Base-by-base conservation (phyloP, 2,797 vertebrate species). In the Potorous gilbertii region DNA sequence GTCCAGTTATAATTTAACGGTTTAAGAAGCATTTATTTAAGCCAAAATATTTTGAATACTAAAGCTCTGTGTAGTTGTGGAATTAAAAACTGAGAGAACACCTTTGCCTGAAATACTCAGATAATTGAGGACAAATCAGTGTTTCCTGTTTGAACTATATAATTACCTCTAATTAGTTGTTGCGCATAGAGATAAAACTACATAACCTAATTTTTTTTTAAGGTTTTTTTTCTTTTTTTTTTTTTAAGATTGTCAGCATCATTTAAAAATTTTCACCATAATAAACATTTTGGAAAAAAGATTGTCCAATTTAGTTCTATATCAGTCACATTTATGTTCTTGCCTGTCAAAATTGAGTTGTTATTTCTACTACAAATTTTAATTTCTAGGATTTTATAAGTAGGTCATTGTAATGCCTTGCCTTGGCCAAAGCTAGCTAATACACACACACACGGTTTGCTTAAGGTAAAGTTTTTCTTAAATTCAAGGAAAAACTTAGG, bases 91-190 rank as follows among this genome's bases (percentile, higher is more conserved):
- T n/a, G 21, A 90, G n/a, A 93, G n/a, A 90, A 91, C 56, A 93
- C 27, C 40, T 91, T 92, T 94, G n/a, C n/a, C 87, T 90, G 89
- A 96, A 95, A 94, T 66, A 95, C 52, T 96, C 18, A 92, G 95
- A 46, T 52, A 21, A 55, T 90, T 96, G 66, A 91, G 91, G 95
- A 87, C n/a, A 94, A 95, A 95, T 52, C 24, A 29, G 28, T 4
- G 46, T 27, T 62, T 94, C 34, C 55, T 55, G 90, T 56, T 62
- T 91, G 24, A 87, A 50, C 46, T 50, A 87, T 50, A 87, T 46
- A 87, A 81, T 27, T 46, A 46, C 74, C 74, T 46, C 40, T 87
- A 50, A 87, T 46, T 50, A 87, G 40, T 87, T 18, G 40, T 46
- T 81, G 9, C 9, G 2, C 24, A 0, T 81, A 81, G 8, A 40